Base-by-base conservation (phyloP, 2,113 vertebrate species). In the Speoplatyrhinus poulsoni region DNA sequence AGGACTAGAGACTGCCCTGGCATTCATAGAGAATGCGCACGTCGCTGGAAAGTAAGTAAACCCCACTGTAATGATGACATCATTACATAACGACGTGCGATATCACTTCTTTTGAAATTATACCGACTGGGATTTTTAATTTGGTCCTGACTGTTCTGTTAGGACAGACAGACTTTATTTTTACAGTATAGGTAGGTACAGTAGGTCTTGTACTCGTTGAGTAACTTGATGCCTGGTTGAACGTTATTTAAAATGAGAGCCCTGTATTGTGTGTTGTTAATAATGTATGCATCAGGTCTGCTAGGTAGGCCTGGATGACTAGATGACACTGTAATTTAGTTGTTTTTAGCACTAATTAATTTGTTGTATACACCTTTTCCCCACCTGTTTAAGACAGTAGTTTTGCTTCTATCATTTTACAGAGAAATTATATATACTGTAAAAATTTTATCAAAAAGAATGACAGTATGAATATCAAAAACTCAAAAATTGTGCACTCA, bases 1-100 rank as follows among this genome's bases (percentile, higher is more conserved):
- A 91, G 98, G 98, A 79, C 87, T 99, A 73, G 98, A 99, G 90
- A 96, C 96, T 57, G 95, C 95, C 0, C 91, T 99, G 52, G 93
- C 90, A 60, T 99, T 94, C 65, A 75, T 98, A 55, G 95, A 95
- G 90, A 98, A 95, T 81, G 96, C 97, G 19, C 94, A 99, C 9
- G 92, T 96, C 41, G 96, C 98, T 82, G 94, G 94, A 71, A 99
- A 95, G 98, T 98, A 92, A 96, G 96, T 96, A 55, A 56, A 7
- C 32, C 11, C 46, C 9, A 12, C 50, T 13, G 12, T 48, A 19
- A 50, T 9, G 32, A 63, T 57, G 9, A 32, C 6, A 59, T 19
- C 57, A 12, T 19, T 59, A 12, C 26, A 26, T 19, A 59, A 12
- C 9, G 8, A 12, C 32, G 12, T 41, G 13, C 41, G 4, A 50